Base-by-base conservation (phyloP, 2,888 invertebrate genomes). In the Yponomeuta malinellus region DNA sequence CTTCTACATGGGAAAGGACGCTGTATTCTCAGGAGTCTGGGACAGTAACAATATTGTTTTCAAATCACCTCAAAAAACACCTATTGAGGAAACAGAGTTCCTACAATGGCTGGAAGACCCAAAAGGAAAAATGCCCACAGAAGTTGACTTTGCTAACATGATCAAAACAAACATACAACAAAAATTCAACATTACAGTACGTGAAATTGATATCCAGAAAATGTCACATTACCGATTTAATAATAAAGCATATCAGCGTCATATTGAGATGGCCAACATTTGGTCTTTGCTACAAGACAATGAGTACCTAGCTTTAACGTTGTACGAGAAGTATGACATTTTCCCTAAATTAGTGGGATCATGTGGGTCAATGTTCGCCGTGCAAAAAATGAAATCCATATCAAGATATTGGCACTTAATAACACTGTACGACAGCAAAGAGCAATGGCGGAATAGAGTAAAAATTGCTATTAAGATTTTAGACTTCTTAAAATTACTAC, bases 271-370 rank as follows among this genome's bases (percentile, higher is more conserved):
- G 91, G 93, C 93, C 73, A 94, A 94, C 79, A 83, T 95, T 6
- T 95, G 95, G 94, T 84, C 92, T 64, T 83, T 96, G 37, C 78
- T 95, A 1, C 94, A 95, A 78, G 94, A 95, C 77, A 94, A 94
- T 79, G 96, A 96, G 81, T 96, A 95, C 82, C 79, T 95, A 3
- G 85, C 94, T 69, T 90, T 94, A 59, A 87, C 92, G 67, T 81
- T 95, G 69, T 94, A 93, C 81, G 91, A 93, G 59, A 93, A 94
- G 73, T 88, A 92, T 75, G 93, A 94, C 74, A 87, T 95, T 69
- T 95, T 95, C 77, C 95, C 96, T 1, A 93, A 93, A 76, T 81
- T 95, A 48, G 84, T 94, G 68, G 95, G 95, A 8, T 94, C 94
- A 0, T 95, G 95, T 81, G 95, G 95, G 0, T 87, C 93, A 3